A percentile compares a stretch with the other conserved stretches of the same genome.
Conservation (phyloP, 1,140 invertebrate genomes). For the Potamilus streckersoni region DNA sequence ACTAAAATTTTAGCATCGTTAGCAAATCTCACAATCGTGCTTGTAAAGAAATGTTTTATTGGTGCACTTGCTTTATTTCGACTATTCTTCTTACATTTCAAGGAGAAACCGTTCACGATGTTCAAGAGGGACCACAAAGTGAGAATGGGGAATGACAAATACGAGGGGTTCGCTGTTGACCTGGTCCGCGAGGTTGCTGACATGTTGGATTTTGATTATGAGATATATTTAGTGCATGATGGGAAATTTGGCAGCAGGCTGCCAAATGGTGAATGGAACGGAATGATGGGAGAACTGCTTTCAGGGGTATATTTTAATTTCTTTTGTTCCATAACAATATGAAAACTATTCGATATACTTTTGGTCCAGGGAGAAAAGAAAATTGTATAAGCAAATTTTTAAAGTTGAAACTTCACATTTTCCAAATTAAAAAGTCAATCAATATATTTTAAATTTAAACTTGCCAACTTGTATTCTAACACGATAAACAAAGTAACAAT, state of each 20-base stretch:
- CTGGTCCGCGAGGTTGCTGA: slow-evolving; percentile 72
- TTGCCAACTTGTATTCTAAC: too few species aligned
- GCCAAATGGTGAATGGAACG: slow-evolving; percentile 90
- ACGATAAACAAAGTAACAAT: too few species aligned
- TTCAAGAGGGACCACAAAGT: slow-evolving; percentile 46
- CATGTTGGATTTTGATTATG: slow-evolving; percentile 80
- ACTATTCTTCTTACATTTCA: slow-evolving; percentile 6
- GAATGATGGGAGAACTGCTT: slow-evolving; percentile 95
- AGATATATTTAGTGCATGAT: slow-evolving; percentile 61
- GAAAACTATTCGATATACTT: too few species aligned
- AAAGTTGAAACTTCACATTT: too few species aligned
- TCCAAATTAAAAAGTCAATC: too few species aligned
- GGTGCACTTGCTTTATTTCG: not conserved
- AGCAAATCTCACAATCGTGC: too few species aligned
- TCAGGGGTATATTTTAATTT: slow-evolving; percentile 78
- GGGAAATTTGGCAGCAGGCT: slow-evolving; percentile 58
- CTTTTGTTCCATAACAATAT: too few species aligned
- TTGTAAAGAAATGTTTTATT: too few species aligned
- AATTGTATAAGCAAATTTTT: too few species aligned
- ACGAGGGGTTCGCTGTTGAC: slow-evolving; percentile 91
- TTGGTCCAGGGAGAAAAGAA: too few species aligned
- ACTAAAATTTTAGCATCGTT: too few species aligned
- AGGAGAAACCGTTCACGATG: slow-evolving; percentile 63
- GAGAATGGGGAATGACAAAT: slow-evolving; percentile 51
- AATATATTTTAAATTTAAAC: too few species aligned